phyloP scores from a whole-genome alignment of 2,888 invertebrate genomes.

The Merodon equestris region DNA sequence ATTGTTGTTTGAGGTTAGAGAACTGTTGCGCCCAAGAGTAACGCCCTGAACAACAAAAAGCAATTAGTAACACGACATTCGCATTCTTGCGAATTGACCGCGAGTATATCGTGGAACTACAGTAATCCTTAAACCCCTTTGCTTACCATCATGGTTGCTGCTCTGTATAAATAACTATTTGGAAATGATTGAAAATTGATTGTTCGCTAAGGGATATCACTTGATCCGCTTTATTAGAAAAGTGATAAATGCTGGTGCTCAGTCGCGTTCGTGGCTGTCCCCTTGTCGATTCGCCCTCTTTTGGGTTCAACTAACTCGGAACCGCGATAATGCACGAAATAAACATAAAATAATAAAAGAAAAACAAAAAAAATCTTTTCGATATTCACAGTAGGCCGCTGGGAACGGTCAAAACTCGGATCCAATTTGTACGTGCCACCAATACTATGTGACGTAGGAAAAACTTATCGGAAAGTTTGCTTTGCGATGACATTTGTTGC shows the following conservation, averaged over 20 bases:
- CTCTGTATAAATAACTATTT: neutral
- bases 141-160: slow-evolving; percentile 57
- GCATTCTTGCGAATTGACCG: neutral
- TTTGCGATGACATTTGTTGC: slow-evolving; percentile 51
- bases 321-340: slow-evolving; percentile 44
- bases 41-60: slow-evolving; percentile 52
- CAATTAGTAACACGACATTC: slow-evolving; percentile 40
- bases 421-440: slow-evolving; percentile 39
- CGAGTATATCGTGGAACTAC: neutral
- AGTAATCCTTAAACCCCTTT: neutral
- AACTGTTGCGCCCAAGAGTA: slow-evolving; percentile 56
- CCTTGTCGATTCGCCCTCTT: slow-evolving; percentile 7
- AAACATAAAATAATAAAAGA: slow-evolving; percentile 60
- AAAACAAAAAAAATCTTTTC: slow-evolving; percentile 52
- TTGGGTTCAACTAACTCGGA: slow-evolving; percentile 6
- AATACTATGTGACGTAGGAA: slow-evolving; percentile 62
- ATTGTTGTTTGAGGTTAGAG: slow-evolving; percentile 25
- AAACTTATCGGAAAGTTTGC: slow-evolving; percentile 38
- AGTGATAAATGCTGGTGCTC: slow-evolving; percentile 49
- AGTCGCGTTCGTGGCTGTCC: slow-evolving; percentile 1
- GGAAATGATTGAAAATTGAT: slow-evolving; percentile 17
- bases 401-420: slow-evolving; percentile 32
- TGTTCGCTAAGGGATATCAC: slow-evolving; percentile 20
- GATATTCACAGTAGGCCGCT: slow-evolving; percentile 44
- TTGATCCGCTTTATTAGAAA: slow-evolving; percentile 40